These are phyloP conservation scores for Elmis aenea DNA, from an alignment of 2,888 invertebrate species.

Conservation along the genomic window DNA sequence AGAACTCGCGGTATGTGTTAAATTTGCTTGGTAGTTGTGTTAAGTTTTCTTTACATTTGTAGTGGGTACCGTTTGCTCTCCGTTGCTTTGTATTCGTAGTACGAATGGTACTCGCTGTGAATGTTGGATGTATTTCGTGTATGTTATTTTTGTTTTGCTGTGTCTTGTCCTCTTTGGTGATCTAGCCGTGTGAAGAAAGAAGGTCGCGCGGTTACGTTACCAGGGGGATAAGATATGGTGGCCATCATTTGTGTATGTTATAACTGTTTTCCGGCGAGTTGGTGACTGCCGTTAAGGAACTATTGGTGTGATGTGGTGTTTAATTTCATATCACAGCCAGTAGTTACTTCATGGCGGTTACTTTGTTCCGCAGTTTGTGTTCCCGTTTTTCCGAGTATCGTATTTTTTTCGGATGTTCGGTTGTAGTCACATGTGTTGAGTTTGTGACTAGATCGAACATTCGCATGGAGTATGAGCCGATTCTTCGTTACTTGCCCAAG, in stretches of 20 bases:
- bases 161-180: constrained; percentile 42
- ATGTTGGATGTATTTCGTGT: constrained; percentile 10
- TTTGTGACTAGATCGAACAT: constrained; percentile 48
- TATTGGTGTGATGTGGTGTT: constrained; percentile 42
- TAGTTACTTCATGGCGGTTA: constrained; percentile 41
- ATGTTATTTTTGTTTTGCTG: constrained; percentile 7
- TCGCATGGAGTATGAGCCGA: constrained; percentile 43
- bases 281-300: constrained; percentile 37
- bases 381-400: constrained; percentile 15
- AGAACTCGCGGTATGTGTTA: constrained; percentile 35
- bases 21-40: constrained; percentile 5
- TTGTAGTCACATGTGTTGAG: constrained; percentile 38
- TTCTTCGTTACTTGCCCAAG: too few relatives aligned
- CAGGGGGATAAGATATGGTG: constrained; percentile 27
- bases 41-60: constrained; percentile 13
- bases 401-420: constrained; percentile 41
- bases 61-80: constrained; percentile 18
- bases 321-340: constrained; percentile 45
- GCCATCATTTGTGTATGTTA: constrained; percentile 4
- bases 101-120: constrained; percentile 23
- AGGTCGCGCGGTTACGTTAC: constrained; percentile 37
- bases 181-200: constrained; percentile 44
- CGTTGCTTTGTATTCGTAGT: constrained; percentile 17
- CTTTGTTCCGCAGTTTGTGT: constrained; percentile 1
- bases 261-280: constrained; percentile 7